phyloP scores from a whole-genome alignment of 2,888 invertebrate genomes.

The Drosophila meridiana region DNA sequence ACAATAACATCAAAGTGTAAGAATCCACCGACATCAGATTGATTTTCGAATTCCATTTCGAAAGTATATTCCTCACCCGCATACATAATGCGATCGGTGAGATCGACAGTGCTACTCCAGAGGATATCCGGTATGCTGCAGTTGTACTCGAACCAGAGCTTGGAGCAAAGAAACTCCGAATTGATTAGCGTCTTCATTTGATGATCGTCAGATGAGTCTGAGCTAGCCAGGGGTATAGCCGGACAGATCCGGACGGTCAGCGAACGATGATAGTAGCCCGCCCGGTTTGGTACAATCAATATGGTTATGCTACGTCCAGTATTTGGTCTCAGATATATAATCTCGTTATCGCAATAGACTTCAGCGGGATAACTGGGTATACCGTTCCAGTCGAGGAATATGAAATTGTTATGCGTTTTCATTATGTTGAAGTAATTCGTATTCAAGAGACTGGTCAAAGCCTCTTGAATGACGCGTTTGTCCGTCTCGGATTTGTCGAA shows the following conservation, averaged over 20 bases:
- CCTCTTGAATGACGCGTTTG: constrained; percentile 72
- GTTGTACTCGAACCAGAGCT: constrained; percentile 75
- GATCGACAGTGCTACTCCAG: constrained; percentile 62
- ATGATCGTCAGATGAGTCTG: constrained; percentile 39
- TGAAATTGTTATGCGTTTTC: constrained; percentile 70
- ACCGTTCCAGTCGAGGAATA: constrained; percentile 80
- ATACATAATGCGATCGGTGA: constrained; percentile 60
- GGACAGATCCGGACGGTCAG: constrained; percentile 78
- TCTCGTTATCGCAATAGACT: constrained; percentile 77
- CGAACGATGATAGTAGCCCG: constrained; percentile 69
- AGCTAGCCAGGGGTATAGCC: constrained; percentile 5
- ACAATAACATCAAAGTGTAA: constrained; percentile 80
- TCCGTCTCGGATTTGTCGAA: constrained; percentile 78
- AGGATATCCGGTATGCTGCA: constrained; percentile 72
- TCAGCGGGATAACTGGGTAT: constrained; percentile 81
- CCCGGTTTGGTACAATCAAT: constrained; percentile 76
- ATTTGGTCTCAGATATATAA: constrained; percentile 79
- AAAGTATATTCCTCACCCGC: constrained; percentile 74
- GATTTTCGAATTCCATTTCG: constrained; percentile 73
- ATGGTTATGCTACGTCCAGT: constrained; percentile 77
- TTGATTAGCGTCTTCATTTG: constrained; percentile 50
- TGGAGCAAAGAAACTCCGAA: constrained; percentile 67
- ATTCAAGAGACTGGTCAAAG: constrained; percentile 61
- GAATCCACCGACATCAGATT: constrained; percentile 74
- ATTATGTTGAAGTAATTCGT: constrained; percentile 75